Conservation (phyloP, 2,888 invertebrate species). For the Biston stratarius region DNA sequence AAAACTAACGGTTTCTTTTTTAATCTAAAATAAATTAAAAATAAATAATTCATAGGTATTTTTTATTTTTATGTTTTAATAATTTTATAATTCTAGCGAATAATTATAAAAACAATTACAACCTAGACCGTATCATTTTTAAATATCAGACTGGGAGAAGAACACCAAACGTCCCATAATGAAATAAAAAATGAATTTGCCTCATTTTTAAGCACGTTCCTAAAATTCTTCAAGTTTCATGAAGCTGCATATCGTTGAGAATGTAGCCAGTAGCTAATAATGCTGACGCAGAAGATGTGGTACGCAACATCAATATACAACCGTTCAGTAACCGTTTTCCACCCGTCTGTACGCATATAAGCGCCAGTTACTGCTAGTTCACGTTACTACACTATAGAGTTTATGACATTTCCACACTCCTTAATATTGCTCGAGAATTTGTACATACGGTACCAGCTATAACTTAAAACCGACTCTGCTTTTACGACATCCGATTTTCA, state of each 20-base stretch:
- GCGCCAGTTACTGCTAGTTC: constrained; percentile 62
- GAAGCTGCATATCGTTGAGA: constrained; percentile 4
- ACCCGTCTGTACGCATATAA: constrained; percentile 39
- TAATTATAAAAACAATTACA: too few relatives aligned
- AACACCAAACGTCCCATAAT: too few relatives aligned
- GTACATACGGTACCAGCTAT: constrained; percentile 65
- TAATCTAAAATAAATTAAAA: too few relatives aligned
- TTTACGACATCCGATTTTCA: constrained; percentile 68
- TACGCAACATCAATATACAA: constrained; percentile 15
- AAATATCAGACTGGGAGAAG: too few relatives aligned
- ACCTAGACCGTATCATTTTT: too few relatives aligned
- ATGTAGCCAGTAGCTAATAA: neutral
- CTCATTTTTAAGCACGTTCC: too few relatives aligned
- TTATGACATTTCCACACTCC: constrained; percentile 69
- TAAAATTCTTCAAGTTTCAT: neutral
- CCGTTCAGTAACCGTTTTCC: constrained; percentile 15
- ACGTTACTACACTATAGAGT: constrained; percentile 62
- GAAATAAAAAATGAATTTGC: too few relatives aligned
- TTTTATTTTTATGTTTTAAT: too few relatives aligned
- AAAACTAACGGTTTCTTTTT: too few relatives aligned
- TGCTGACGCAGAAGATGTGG: constrained; percentile 7
- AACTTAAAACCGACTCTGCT: constrained; percentile 62
- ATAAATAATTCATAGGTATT: too few relatives aligned
- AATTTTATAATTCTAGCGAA: too few relatives aligned
- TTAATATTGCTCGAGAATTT: constrained; percentile 68